A percentile compares a stretch with the other conserved stretches of the same genome.
phyloP scores from a whole-genome alignment of 2,888 invertebrate species.

The Sarcophaga rosellei region DNA sequence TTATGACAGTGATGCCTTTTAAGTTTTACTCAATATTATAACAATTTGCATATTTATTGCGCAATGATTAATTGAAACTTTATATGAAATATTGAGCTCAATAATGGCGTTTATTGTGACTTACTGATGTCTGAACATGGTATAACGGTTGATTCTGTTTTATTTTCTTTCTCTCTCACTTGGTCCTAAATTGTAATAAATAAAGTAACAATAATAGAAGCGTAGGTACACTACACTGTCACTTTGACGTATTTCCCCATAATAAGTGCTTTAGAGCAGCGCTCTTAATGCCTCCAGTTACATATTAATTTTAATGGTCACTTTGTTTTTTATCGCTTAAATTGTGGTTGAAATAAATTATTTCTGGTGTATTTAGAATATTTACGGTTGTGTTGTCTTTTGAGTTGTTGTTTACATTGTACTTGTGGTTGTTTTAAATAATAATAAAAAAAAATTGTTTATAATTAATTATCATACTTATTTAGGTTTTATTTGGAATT shows the following conservation, averaged over 20 bases:
- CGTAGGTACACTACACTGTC: not conserved
- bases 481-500: no score
- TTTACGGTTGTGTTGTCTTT: not conserved
- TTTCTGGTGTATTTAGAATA: not conserved
- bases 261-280: no score
- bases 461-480: no score
- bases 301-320: slow-evolving; percentile 6
- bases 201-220: not conserved
- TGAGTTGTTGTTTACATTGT: not conserved
- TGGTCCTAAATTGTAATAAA: not conserved
- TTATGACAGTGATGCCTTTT: no score
- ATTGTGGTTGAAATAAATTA: slow-evolving; percentile 20
- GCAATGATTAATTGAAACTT: no score
- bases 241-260: not conserved
- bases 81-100: no score
- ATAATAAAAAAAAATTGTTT: no score
- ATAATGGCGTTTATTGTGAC: no score
- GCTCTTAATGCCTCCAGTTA: not conserved
- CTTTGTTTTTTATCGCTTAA: slow-evolving; percentile 1
- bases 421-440: not conserved
- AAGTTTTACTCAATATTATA: no score
- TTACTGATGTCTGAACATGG: no score
- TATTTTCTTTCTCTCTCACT: not conserved
- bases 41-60: no score
- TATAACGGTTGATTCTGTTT: no score